Conservation (phyloP, 2,797 vertebrate species). For the Cygnus olor region DNA sequence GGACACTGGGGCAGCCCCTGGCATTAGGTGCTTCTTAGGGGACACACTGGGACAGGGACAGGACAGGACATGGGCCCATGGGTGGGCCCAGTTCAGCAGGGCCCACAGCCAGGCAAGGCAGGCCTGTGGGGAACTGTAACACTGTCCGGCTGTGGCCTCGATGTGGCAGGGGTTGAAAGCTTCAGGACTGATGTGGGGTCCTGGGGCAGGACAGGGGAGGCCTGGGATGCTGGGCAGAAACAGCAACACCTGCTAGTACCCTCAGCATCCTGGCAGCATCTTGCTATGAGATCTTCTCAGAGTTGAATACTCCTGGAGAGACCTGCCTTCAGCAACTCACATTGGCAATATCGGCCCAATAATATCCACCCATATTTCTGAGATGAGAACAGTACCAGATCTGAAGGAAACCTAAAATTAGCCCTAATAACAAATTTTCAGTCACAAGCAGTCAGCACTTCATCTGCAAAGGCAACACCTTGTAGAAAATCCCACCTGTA, state of each 20-base stretch:
- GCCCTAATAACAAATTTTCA: not conserved
- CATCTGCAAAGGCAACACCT: fast-evolving
- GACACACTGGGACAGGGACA: not conserved
- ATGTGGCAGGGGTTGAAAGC: not conserved
- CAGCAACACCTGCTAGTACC: not conserved
- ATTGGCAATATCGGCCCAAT: fast-evolving
- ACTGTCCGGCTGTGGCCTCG: fast-evolving
- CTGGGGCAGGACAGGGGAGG: fast-evolving
- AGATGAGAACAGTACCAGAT: not conserved
- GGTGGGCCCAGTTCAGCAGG: fast-evolving
- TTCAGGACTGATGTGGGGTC: fast-evolving
- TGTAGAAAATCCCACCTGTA: not conserved
- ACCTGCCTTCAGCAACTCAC: not conserved
- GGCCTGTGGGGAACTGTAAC: not conserved
- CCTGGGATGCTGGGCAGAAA: fast-evolving
- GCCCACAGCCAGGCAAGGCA: not conserved
- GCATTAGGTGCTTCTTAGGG: fast-evolving
- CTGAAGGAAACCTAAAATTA: not conserved
- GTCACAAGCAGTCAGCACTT: not conserved
- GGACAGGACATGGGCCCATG: fast-evolving
- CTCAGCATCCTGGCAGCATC: not conserved
- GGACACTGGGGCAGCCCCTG: no score
- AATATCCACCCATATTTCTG: not conserved
- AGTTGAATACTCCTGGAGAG: not conserved
- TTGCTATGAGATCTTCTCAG: not conserved